These are phyloP conservation scores for Mayetiola destructor DNA, from an alignment of 2,888 invertebrate genomes.

Conservation along the genomic window DNA sequence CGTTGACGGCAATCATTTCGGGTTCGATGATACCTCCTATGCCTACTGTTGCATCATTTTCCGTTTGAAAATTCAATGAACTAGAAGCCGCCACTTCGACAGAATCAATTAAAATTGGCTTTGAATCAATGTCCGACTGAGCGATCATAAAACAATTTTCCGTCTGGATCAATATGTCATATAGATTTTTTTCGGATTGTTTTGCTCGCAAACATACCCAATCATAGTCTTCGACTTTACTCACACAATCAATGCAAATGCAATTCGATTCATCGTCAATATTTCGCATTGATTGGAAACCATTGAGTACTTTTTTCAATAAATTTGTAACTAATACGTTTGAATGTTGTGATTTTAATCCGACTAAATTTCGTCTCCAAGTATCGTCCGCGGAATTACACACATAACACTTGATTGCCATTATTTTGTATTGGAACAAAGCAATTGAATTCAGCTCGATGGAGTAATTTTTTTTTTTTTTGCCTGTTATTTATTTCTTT, in stretches of 20 bases:
- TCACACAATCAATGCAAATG: not conserved
- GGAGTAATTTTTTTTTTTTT: no score
- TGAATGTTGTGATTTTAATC: not conserved
- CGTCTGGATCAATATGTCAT: not conserved
- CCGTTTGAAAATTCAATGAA: no score
- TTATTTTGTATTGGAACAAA: no score
- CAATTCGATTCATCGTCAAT: conserved; percentile 6
- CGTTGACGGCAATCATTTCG: no score
- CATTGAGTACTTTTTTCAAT: not conserved
- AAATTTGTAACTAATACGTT: not conserved
- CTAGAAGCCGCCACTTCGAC: no score
- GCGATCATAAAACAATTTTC: not conserved
- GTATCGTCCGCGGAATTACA: not conserved
- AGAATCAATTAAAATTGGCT: not conserved
- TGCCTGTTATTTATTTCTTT: no score
- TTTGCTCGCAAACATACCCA: not conserved
- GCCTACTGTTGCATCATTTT: no score
- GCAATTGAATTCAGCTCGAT: no score
- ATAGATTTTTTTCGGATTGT: not conserved
- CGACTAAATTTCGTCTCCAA: not conserved
- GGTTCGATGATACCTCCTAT: no score
- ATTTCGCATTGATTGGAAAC: not conserved
- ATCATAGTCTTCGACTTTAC: not conserved
- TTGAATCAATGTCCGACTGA: not conserved
- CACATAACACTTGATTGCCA: not conserved